These are phyloP conservation scores for Steatocranus sp. DNA, from an alignment of 2,797 vertebrate species.

Conservation along the genomic window DNA sequence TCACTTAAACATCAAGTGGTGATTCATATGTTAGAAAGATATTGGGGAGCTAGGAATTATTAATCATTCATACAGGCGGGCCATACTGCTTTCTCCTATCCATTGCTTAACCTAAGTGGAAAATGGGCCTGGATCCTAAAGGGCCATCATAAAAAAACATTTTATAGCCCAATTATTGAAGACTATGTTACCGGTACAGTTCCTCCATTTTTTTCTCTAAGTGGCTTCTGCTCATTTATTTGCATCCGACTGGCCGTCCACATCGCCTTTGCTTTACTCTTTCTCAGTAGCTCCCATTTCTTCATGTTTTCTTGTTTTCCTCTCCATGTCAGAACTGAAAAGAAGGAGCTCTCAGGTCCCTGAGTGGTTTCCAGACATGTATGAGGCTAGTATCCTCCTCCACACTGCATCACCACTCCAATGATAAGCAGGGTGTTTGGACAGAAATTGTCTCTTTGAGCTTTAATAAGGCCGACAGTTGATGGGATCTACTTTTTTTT, in stretches of 20 bases:
- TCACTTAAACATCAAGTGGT: slow-evolving; percentile 13
- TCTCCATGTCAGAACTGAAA: neutral
- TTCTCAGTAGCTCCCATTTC: neutral
- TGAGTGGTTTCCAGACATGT: neutral
- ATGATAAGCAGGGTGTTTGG: neutral
- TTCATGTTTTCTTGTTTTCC: slow-evolving; percentile 6
- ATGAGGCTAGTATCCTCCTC: neutral
- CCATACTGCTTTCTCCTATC: neutral
- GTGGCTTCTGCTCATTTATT: slow-evolving; percentile 12
- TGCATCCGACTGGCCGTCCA: neutral
- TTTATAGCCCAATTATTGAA: slow-evolving; percentile 40
- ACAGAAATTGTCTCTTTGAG: neutral
- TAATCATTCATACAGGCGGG: slow-evolving; percentile 38
- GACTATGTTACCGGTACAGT: slow-evolving; percentile 3
- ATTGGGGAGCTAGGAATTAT: neutral
- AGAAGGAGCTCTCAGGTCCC: neutral
- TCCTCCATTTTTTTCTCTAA: neutral
- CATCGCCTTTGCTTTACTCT: neutral
- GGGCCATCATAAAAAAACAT: neutral
- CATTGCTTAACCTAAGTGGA: slow-evolving; percentile 15
- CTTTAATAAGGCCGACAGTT: neutral
- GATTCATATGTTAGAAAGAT: slow-evolving; percentile 40
- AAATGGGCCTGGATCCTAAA: slow-evolving; percentile 32
- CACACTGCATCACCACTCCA: neutral
- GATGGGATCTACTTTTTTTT: slow-evolving; percentile 3